Evolutionary conservation across 2,888 invertebrate species (phyloP).

Genomic region (Clepsis dumicolana): DNA sequence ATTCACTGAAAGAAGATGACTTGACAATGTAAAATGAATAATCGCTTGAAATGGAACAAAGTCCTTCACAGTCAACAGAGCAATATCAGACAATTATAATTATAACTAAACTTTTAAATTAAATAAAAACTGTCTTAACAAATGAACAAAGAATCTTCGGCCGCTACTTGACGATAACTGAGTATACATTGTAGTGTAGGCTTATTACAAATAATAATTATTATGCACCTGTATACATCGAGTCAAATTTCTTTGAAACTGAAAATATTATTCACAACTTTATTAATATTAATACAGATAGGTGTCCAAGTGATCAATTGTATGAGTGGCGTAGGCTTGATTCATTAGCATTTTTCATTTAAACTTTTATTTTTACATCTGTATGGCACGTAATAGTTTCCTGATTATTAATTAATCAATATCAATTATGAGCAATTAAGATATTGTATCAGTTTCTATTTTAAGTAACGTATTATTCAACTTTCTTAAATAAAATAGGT

Average conservation of each 20-base stretch:
- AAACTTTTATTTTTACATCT: constrained; percentile 4
- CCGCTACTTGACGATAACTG: constrained; percentile 22
- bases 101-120: constrained; percentile 7
- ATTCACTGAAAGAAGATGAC: constrained; percentile 28
- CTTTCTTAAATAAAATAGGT: too few relatives aligned
- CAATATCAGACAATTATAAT: constrained; percentile 12
- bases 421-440: not conserved
- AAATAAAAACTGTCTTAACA: constrained; percentile 6
- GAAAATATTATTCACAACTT: constrained; percentile 47
- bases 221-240: constrained; percentile 45
- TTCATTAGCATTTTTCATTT: constrained; percentile 23
- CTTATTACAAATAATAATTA: constrained; percentile 34
- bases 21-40: constrained; percentile 33
- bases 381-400: not conserved
- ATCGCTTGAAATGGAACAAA: constrained; percentile 21
- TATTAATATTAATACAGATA: constrained; percentile 45
- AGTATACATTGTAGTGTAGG: constrained; percentile 31
- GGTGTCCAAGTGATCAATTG: constrained; percentile 19
- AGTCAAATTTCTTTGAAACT: constrained; percentile 44
- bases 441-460: not conserved
- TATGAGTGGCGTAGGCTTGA: constrained; percentile 13
- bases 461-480: not conserved
- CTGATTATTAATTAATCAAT: not conserved
- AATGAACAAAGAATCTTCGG: constrained; percentile 13
- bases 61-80: constrained; percentile 18